Evolutionary conservation across 2,888 invertebrate genomes (phyloP).

Genomic region (Catocala sponsa): DNA sequence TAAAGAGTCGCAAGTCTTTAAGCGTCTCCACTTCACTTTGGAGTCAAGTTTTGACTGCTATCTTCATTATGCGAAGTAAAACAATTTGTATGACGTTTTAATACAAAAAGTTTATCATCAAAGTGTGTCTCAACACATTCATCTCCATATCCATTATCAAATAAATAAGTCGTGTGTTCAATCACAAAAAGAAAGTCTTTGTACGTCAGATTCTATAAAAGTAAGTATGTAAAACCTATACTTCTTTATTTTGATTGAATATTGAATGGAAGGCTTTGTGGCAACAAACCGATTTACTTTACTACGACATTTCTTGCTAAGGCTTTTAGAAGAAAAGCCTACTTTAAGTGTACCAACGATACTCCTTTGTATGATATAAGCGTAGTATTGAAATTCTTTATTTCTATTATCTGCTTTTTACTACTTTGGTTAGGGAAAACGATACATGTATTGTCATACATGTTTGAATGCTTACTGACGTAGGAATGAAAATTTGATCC

Average conservation of each 20-base stretch:
- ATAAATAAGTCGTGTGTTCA: conserved; percentile 9
- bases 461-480: neutral
- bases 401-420: neutral
- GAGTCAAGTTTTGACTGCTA: too few species aligned
- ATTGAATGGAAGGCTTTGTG: conserved; percentile 10
- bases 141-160: neutral
- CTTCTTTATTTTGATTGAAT: conserved; percentile 28
- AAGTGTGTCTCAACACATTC: neutral
- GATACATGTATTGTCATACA: neutral
- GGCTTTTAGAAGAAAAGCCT: neutral
- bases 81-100: too few species aligned
- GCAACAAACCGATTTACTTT: conserved; percentile 9
- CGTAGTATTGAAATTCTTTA: neutral
- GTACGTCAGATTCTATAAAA: conserved; percentile 10
- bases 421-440: neutral
- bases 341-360: neutral
- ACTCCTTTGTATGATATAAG: neutral
- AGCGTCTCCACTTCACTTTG: too few species aligned
- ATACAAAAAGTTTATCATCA: neutral
- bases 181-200: conserved; percentile 10
- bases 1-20: too few species aligned
- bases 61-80: too few species aligned
- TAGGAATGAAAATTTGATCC: neutral
- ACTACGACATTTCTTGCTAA: conserved; percentile 3
- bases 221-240: conserved; percentile 16